phyloP scores from a whole-genome alignment of 2,888 invertebrate genomes.

The Agonopterix heracliana region DNA sequence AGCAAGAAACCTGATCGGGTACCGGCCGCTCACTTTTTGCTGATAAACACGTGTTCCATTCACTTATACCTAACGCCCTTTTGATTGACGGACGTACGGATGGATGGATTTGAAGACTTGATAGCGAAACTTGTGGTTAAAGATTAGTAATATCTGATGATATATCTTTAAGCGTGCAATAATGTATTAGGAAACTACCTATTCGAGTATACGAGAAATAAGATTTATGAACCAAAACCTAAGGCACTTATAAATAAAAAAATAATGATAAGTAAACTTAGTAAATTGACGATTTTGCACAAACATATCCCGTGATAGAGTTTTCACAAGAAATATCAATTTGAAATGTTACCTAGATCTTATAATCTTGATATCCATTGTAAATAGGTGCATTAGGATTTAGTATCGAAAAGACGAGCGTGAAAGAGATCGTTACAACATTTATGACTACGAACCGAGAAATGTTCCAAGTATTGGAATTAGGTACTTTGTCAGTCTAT shows the following conservation, averaged over 20 bases:
- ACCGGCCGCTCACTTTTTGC: constrained; percentile 31
- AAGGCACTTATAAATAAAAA: no score
- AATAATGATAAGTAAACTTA: no score
- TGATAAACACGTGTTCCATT: constrained; percentile 15
- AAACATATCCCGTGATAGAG: no score
- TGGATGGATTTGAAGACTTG: constrained; percentile 3
- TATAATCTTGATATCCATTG: no score
- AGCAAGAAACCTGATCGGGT: constrained; percentile 31
- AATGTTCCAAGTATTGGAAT: background rate
- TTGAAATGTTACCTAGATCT: no score
- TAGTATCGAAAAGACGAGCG: no score
- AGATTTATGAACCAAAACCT: no score
- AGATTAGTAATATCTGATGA: background rate
- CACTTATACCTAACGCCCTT: constrained; percentile 14
- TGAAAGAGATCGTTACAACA: no score
- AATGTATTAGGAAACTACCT: background rate
- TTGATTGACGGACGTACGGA: constrained; percentile 8
- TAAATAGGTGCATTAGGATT: no score
- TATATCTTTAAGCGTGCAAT: background rate
- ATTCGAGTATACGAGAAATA: background rate
- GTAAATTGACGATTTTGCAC: no score
- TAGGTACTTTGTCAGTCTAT: no score
- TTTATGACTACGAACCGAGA: background rate
- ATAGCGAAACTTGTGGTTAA: background rate
- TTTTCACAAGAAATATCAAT: no score